These are phyloP conservation scores for Plumapathes pennacea DNA, from an alignment of 92 coral and sea anemone species.

Conservation along the genomic window DNA sequence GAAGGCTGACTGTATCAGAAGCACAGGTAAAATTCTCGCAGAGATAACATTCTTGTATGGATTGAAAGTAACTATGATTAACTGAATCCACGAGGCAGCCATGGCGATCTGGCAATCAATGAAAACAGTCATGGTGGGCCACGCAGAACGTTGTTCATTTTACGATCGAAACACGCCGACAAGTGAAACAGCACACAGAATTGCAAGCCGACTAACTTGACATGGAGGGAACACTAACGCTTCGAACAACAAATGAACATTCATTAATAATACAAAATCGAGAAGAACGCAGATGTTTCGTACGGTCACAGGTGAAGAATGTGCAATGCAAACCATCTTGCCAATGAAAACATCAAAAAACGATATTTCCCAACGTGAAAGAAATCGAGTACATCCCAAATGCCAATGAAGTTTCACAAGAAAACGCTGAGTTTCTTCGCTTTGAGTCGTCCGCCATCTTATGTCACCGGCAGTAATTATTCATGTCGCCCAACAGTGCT, in stretches of 20 bases:
- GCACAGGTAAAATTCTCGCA: too few relatives aligned
- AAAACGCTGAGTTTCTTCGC: constrained; percentile 39
- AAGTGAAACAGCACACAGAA: not conserved
- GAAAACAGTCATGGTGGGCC: constrained; percentile 16
- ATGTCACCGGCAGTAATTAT: constrained; percentile 72
- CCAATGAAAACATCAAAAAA: not conserved
- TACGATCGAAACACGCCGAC: not conserved
- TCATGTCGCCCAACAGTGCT: constrained; percentile 63
- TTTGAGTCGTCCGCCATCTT: constrained; percentile 65
- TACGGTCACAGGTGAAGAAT: constrained; percentile 70
- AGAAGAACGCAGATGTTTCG: constrained; percentile 89
- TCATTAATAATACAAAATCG: constrained; percentile 96
- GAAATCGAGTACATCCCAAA: constrained; percentile 5
- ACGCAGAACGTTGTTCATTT: too few relatives aligned
- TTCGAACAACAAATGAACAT: constrained; percentile 95
- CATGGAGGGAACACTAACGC: constrained; percentile 37
- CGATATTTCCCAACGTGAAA: not conserved
- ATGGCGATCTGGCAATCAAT: constrained; percentile 38
- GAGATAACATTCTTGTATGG: too few relatives aligned
- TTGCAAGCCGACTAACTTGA: not conserved
- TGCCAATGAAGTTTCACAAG: not conserved
- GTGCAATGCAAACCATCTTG: not conserved
- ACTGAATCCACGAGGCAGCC: constrained; percentile 58
- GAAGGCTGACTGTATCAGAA: too few relatives aligned
- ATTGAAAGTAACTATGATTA: too few relatives aligned